Evolutionary conservation across 2,113 vertebrate species (phyloP).

Genomic region (Mesembrinibis cayennensis): DNA sequence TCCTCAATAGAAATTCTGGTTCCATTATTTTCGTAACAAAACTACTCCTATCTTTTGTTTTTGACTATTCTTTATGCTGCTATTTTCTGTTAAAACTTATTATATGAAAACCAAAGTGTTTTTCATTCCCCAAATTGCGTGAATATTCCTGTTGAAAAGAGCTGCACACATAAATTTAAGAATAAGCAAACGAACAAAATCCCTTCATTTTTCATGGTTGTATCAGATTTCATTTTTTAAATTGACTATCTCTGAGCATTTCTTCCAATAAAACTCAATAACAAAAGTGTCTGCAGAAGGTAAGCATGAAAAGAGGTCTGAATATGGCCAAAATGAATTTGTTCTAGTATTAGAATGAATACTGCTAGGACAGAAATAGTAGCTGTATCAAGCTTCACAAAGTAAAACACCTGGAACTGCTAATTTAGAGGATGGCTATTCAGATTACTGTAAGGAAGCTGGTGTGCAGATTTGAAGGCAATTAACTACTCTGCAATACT

Average conservation of each 20-base stretch:
- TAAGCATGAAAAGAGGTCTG: neutral
- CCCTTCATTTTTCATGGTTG: neutral
- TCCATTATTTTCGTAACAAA: neutral
- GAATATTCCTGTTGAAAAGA: neutral
- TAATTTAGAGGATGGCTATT: neutral
- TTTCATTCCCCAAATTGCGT: neutral
- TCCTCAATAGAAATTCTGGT: neutral
- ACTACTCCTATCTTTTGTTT: accelerated
- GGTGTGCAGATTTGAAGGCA: neutral
- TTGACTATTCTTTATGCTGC: neutral
- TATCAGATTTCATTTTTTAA: neutral
- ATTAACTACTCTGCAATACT: neutral
- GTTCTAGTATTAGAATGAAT: neutral
- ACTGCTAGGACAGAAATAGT: neutral
- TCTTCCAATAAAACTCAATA: neutral
- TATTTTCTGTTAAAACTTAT: neutral
- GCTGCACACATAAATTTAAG: neutral
- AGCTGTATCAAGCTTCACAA: neutral
- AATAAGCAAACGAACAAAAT: neutral
- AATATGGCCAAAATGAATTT: neutral
- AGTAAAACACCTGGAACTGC: neutral
- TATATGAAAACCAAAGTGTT: neutral
- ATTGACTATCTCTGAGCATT: neutral
- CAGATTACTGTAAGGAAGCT: neutral
- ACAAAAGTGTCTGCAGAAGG: neutral